These are phyloP conservation scores for Semnornis frantzii DNA, from an alignment of 2,113 vertebrate genomes.

Conservation along the genomic window DNA sequence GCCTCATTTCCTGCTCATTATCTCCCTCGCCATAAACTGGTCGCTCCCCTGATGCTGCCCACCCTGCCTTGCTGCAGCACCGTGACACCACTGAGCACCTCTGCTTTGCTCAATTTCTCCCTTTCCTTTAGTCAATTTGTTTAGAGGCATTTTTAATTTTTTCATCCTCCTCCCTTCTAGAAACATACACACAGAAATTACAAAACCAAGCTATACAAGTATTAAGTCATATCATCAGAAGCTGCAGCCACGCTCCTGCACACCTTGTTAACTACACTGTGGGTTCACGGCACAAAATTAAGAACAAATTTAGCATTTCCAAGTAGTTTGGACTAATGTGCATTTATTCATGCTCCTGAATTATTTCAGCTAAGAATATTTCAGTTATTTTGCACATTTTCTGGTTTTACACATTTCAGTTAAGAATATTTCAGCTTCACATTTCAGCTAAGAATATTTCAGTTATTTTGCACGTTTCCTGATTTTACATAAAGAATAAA, in stretches of 20 bases:
- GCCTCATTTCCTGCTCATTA: conserved; percentile 30
- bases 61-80: neutral
- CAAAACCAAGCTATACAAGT: neutral
- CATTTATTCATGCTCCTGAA: neutral
- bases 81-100: neutral
- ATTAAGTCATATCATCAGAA: neutral
- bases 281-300: neutral
- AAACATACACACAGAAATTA: neutral
- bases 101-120: neutral
- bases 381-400: neutral
- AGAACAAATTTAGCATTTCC: neutral
- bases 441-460: neutral
- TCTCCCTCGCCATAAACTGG: neutral
- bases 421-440: neutral
- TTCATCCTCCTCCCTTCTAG: neutral
- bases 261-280: neutral
- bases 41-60: neutral
- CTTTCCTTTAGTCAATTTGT: neutral
- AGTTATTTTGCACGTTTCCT: neutral
- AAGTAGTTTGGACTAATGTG: neutral
- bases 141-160: neutral
- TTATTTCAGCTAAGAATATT: neutral
- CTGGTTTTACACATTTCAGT: neutral
- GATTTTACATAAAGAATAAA: neutral
- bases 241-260: neutral